These are phyloP conservation scores for human DNA, from an alignment of 2,113 vertebrate species.

Conservation along the genomic window DNA sequence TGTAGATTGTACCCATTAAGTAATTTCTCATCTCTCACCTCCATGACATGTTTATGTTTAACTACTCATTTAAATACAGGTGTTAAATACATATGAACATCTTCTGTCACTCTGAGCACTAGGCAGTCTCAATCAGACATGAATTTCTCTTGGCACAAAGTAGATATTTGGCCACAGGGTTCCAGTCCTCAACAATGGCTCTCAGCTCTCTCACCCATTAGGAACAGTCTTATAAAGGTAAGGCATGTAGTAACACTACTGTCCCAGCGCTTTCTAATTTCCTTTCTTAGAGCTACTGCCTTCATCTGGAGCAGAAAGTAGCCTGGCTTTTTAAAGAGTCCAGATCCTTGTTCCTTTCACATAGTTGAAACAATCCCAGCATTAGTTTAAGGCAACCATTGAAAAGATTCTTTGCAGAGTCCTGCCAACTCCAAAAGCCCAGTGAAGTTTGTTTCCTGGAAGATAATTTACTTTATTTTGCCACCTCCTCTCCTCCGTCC, in stretches of 20 bases:
- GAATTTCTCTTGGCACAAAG: conserved; percentile 24
- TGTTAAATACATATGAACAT: conserved; percentile 22
- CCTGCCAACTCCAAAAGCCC: conserved; percentile 39
- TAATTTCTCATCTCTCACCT: neutral
- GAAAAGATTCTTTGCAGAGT: conserved; percentile 47
- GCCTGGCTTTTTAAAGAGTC: conserved; percentile 26
- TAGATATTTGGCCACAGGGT: neutral
- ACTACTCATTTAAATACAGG: neutral
- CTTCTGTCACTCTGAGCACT: conserved; percentile 31
- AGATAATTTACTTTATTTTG: conserved; percentile 62
- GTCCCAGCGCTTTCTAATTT: conserved; percentile 35
- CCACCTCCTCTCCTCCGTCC: conserved; percentile 26
- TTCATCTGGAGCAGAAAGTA: conserved; percentile 45
- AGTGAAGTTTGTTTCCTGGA: conserved; percentile 67
- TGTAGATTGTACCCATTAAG: neutral
- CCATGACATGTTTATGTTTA: neutral
- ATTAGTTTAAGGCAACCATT: conserved; percentile 51
- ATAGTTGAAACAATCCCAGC: conserved; percentile 58
- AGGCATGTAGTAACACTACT: neutral
- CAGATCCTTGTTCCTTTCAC: conserved; percentile 40
- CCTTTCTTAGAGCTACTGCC: conserved; percentile 44
- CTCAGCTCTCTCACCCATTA: neutral
- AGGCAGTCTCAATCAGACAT: neutral
- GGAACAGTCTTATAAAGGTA: conserved; percentile 37
- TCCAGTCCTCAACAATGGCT: conserved; percentile 1